Base-by-base conservation (phyloP, 1,140 invertebrate species). In the Eurosta solidaginis region DNA sequence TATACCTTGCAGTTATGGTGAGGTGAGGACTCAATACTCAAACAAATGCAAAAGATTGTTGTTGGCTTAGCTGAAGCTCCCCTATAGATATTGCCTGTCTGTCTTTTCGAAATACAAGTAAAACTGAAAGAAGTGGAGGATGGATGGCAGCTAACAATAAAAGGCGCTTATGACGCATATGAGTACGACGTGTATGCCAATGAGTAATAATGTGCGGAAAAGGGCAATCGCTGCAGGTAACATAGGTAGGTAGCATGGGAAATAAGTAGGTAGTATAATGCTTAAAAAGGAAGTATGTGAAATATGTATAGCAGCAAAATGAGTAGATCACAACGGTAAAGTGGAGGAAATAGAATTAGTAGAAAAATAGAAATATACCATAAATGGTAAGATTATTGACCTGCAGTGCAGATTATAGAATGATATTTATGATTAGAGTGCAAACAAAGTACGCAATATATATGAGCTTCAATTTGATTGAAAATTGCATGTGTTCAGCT, bases 91-190 rank as follows among this genome's bases (percentile, higher is more conserved):
- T n/a, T n/a, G n/a, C n/a, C 59, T 68, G 59, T 20, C 12, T 54
- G 50, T 27, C 59, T 42, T 68, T 68, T 40, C 22, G 33, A 40
- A n/a, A 68, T 20, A 22, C 59, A 36, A 68, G 36, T 68, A 29
- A 68, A 68, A 33, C 59, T 68, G 59, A 22, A 68, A 68, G 59
- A 40, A 29, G n/a, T n/a, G 54, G 12, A 17, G 33, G 33, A 29
- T 0, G n/a, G 2, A 2, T 40, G 17, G 29, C 59, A n/a, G 2
- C 54, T 17, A 6, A 9, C n/a, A 6, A 14, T 1, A 27, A 59
- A 59, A 59, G 54, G 33, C 54, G 25, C 54, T 68, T 40, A 68
- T 40, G 59, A 68, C 59, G 59, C 59, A 68, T 68, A 40, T 68
- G 59, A 40, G n/a, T n/a, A n/a, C n/a, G n/a, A n/a, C n/a, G n/a